Percentiles rank a stretch among this genome's conserved stretches.
phyloP scores from a whole-genome alignment of 1,140 invertebrate species.

The Spodoptera litura region DNA sequence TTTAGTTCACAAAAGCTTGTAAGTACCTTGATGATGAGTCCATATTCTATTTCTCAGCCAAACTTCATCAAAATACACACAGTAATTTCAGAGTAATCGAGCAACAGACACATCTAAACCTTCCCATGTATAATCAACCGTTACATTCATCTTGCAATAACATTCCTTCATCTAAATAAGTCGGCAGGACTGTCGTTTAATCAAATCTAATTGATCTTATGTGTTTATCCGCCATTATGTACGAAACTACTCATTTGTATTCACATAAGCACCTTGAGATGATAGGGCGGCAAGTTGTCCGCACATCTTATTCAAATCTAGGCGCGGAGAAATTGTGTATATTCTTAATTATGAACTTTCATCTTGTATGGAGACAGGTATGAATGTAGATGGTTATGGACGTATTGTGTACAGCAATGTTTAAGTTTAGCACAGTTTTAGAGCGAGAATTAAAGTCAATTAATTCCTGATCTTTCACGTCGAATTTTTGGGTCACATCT shows the following conservation, averaged over 20 bases:
- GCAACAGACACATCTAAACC: too few species aligned
- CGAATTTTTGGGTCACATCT: too few species aligned
- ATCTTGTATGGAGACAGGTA: background rate
- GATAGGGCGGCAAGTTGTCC: conserved; percentile 25
- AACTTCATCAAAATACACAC: too few species aligned
- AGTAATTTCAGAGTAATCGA: too few species aligned
- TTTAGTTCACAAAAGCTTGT: too few species aligned
- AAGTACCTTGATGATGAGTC: too few species aligned
- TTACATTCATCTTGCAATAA: background rate
- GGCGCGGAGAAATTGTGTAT: conserved; percentile 11
- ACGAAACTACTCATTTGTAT: conserved; percentile 30
- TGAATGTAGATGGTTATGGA: background rate
- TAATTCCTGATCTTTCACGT: too few species aligned
- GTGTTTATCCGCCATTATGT: conserved; percentile 35
- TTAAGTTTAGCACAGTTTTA: too few species aligned
- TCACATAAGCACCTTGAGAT: conserved; percentile 18
- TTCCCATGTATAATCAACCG: background rate
- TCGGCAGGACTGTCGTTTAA: conserved; percentile 19
- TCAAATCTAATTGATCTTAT: conserved; percentile 19
- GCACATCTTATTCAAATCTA: conserved; percentile 36
- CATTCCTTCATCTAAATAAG: conserved; percentile 24
- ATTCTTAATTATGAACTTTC: conserved; percentile 15
- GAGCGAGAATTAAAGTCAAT: too few species aligned
- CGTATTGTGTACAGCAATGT: too few species aligned
- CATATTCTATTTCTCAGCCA: too few species aligned